Conservation (phyloP, 1,140 invertebrate species). For the Leptinotarsa undecemlineata region DNA sequence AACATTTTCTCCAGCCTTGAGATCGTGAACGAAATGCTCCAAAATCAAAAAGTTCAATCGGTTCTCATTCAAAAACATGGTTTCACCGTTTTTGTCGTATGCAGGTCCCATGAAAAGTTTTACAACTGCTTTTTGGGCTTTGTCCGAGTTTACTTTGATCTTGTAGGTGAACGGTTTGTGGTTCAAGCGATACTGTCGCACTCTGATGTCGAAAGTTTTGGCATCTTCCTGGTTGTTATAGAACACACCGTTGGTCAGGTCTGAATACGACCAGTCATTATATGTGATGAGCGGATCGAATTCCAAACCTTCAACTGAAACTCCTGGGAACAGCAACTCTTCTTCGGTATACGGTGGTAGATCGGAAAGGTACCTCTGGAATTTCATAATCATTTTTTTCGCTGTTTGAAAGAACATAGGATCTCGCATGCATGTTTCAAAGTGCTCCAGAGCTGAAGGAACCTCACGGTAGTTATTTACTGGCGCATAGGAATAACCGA, state of each 20-base stretch:
- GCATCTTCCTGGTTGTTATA: constrained; percentile 43
- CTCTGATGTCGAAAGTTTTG: constrained; percentile 40
- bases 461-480: constrained; percentile 38
- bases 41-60: constrained; percentile 66
- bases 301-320: constrained; percentile 66
- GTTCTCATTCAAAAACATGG: constrained; percentile 51
- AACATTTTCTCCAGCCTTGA: constrained; percentile 67
- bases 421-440: constrained; percentile 66
- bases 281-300: constrained; percentile 70
- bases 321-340: constrained; percentile 63
- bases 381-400: constrained; percentile 60
- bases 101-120: constrained; percentile 73
- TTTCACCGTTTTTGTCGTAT: constrained; percentile 62
- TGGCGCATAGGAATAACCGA: constrained; percentile 53
- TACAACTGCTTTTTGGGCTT: constrained; percentile 60
- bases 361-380: constrained; percentile 47
- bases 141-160: constrained; percentile 63
- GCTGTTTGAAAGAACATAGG: constrained; percentile 68
- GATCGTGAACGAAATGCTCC: constrained; percentile 69
- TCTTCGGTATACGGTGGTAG: constrained; percentile 64
- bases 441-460: constrained; percentile 56
- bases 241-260: constrained; percentile 67
- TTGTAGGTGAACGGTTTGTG: constrained; percentile 69
- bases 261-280: constrained; percentile 70
- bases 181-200: constrained; percentile 59